Base-by-base conservation (phyloP, 2,113 vertebrate species). In the Phodopus roborovskii region DNA sequence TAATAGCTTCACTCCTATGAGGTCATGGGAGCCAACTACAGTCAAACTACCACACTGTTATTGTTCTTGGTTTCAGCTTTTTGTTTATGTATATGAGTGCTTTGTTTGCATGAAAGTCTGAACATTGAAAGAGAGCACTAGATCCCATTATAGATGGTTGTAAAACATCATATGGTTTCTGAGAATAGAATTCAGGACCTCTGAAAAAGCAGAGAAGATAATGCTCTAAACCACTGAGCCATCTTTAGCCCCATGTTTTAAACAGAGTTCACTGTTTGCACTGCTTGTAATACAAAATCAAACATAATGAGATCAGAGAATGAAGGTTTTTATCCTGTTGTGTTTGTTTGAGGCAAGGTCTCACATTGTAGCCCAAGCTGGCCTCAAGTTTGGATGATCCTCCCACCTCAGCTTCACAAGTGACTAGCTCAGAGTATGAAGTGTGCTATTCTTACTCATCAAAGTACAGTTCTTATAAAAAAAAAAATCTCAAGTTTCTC, bases 11-110 rank as follows among this genome's bases (percentile, higher is more conserved):
- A 39, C 19, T 20, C 70, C 19, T 39, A 20, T 73, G 70, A 39
- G n/a, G n/a, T 71, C 7, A n/a, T n/a, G 68, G 33, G 36, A 2
- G 36, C 16, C 68, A 71, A n/a, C n/a, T 19, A n/a, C 68, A 71
- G 36, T 71, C 3, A 7, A 71, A 36, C 64, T 66, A 66, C 64
- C 70, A 73, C 70, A 73, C 70, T 73, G 13, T 78, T 95, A 92
- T 83, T 98, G 98, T 97, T 96, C 66, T 82, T 96, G 92, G 95
- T 94, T 97, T 98, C 39, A 17, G 81, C 8, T 62, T 33, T 77
- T 48, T 77, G 26, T 56, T 56, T 83, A 62, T 45, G 58, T 64
- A 4, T 62, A 64, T 84, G 81, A 64, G 7, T 64, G 60, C 15
- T 84, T 42, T 83, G 58, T 60, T 15, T 62, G 36, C 26, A 19